phyloP scores from a whole-genome alignment of 2,797 vertebrate genomes.

The Catamblyrhynchus diadema region DNA sequence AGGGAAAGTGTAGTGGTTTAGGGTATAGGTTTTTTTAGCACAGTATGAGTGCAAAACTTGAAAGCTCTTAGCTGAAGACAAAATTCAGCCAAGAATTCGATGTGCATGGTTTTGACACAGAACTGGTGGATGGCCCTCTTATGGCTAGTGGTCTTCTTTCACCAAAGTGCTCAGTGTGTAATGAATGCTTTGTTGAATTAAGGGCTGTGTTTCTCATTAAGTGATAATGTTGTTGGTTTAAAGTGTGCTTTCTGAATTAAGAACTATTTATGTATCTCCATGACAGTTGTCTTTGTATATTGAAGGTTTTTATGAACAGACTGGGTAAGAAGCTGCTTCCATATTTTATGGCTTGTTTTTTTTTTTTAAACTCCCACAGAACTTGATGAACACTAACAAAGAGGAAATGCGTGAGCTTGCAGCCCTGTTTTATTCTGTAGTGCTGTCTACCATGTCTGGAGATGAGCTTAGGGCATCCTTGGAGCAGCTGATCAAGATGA shows the following conservation, averaged over 20 bases:
- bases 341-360: background rate
- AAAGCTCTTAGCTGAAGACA: background rate
- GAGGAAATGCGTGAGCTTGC: conserved; percentile 97
- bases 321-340: background rate
- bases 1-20: background rate
- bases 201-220: background rate
- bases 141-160: background rate
- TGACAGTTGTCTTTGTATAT: background rate
- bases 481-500: conserved; percentile 91
- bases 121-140: background rate
- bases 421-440: conserved; percentile 92
- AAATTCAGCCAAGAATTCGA: background rate
- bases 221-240: background rate
- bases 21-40: background rate
- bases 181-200: background rate
- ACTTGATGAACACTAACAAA: conserved; percentile 95
- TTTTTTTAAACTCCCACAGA: conserved; percentile 67
- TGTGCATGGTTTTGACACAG: accelerated
- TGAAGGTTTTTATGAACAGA: background rate
- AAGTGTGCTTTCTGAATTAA: background rate
- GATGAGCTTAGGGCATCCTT: conserved; percentile 86
- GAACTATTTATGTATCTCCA: background rate
- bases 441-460: conserved; percentile 90
- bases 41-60: background rate
- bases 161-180: accelerated